Conservation (phyloP, 2,113 vertebrate genomes). For the Pipa parva region DNA sequence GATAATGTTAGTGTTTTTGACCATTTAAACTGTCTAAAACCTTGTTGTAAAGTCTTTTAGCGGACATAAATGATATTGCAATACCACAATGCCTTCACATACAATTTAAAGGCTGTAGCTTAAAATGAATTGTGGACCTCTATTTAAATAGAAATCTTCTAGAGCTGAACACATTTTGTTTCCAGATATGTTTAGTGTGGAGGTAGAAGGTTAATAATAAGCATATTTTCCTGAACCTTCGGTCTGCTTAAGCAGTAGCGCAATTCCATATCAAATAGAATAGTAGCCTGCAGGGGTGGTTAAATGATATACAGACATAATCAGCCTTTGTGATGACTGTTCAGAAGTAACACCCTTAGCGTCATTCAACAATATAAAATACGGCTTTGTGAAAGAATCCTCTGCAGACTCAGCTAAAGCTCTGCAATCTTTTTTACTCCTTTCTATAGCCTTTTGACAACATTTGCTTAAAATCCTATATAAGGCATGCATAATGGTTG, state of each 20-base stretch:
- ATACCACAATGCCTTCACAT: neutral
- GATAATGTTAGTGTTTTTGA: too few species aligned
- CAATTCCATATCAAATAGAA: slow-evolving; percentile 77
- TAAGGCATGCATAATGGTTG: neutral
- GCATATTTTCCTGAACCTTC: slow-evolving; percentile 68
- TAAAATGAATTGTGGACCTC: neutral
- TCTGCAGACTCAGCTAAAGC: slow-evolving; percentile 70
- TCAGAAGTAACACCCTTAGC: slow-evolving; percentile 80
- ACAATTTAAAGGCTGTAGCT: neutral
- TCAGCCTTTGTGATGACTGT: slow-evolving; percentile 87
- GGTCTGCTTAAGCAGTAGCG: slow-evolving; percentile 75
- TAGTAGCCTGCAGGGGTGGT: slow-evolving; percentile 82
- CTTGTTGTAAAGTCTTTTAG: too few species aligned
- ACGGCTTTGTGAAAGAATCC: slow-evolving; percentile 72
- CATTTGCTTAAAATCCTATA: neutral
- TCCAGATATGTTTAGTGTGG: slow-evolving; percentile 46
- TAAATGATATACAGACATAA: slow-evolving; percentile 88
- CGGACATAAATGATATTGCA: too few species aligned
- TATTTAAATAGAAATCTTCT: neutral
- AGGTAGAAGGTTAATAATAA: slow-evolving; percentile 68
- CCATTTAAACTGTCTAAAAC: neutral
- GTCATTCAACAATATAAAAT: slow-evolving; percentile 77
- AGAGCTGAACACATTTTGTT: slow-evolving; percentile 37
- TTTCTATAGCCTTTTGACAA: slow-evolving; percentile 37
- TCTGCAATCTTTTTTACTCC: slow-evolving; percentile 65